Base-by-base conservation (phyloP, 2,888 invertebrate genomes). In the Tubulanus polymorphus region DNA sequence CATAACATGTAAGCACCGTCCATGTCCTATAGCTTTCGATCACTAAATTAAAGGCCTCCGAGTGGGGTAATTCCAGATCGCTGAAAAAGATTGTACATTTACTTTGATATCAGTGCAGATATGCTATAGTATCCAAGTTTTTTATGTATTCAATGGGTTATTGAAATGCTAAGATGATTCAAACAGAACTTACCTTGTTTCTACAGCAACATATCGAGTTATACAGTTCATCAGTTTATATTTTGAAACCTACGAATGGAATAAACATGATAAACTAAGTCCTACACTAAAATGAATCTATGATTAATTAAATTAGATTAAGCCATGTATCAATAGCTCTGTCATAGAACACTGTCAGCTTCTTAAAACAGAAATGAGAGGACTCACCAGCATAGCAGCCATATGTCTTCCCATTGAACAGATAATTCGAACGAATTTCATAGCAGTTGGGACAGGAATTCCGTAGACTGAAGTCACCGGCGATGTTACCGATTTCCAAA, bases 371-470 rank as follows among this genome's bases (percentile, higher is more conserved):
- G n/a, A n/a, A n/a, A n/a, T 20, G 28, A 23, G 3, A 1, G n/a
- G 12, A 53, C 78, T 74, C 45, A 85, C 76, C 58, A 88, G 75
- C 51, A 80, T 71, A 12, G 78, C 74, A 3, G 85, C 84, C 56
- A 86, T 79, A 59, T 81, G 80, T 68, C 78, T 79, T 47, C 82
- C 84, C 68, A 88, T 85, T 35, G 86, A 82, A 28, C 87, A 83
- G 29, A 93, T 74, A 51, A 90, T 81, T 66, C 91, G 83, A 32
- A 91, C 78, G 3, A 93, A 79, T 73, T 88, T 90, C 20, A 93
- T 72, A 8, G 89, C 89, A 51, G 85, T 81, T 52, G 85, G 75
- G 58, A 89, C 80, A 2, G 91, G 89, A 63, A 84, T 83, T 3
- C 86, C 85, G 73, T 89, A 87, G 51, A 82, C 80, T 60, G 75